Percentiles rank a stretch among this genome's conserved stretches.
Conservation (phyloP, 1,140 invertebrate species). For the Holotrichia oblita region DNA sequence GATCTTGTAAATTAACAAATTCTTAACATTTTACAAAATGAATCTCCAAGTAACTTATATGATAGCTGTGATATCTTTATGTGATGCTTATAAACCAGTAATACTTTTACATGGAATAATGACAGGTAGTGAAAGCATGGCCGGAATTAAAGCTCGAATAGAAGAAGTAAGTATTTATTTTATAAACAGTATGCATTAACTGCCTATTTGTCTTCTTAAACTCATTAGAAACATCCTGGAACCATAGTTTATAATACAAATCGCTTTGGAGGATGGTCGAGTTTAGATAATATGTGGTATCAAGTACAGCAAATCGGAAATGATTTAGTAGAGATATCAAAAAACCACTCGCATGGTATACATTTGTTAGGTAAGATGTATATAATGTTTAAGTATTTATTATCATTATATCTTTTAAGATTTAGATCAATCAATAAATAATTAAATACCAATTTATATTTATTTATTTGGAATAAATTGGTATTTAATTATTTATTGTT, state of each 20-base stretch:
- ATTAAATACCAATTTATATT: no score
- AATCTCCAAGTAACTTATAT: background rate
- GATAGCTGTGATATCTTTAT: background rate
- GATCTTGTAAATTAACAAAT: no score
- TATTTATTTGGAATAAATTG: no score
- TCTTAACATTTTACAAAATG: slow-evolving; percentile 1
- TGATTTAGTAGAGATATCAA: slow-evolving; percentile 76
- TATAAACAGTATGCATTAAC: background rate
- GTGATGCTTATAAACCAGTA: slow-evolving; percentile 72
- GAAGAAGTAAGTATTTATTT: slow-evolving; percentile 67
- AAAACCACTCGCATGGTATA: slow-evolving; percentile 80
- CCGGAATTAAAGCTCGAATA: slow-evolving; percentile 74
- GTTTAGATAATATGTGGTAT: slow-evolving; percentile 84
- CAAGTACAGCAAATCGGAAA: slow-evolving; percentile 80
- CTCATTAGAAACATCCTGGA: slow-evolving; percentile 78
- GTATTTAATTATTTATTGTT: no score
- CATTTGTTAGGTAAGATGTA: slow-evolving; percentile 75
- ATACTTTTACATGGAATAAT: slow-evolving; percentile 83
- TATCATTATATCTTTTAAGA: background rate
- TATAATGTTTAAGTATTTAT: no score
- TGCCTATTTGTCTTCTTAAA: background rate
- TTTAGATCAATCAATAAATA: slow-evolving; percentile 77
- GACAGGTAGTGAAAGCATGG: slow-evolving; percentile 78
- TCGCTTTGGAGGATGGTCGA: slow-evolving; percentile 79
- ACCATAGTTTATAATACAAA: slow-evolving; percentile 81